Percentiles rank a stretch among this genome's conserved stretches.
Conservation (phyloP, 2,113 vertebrate genomes). For the Erythrolamprus reginae region DNA sequence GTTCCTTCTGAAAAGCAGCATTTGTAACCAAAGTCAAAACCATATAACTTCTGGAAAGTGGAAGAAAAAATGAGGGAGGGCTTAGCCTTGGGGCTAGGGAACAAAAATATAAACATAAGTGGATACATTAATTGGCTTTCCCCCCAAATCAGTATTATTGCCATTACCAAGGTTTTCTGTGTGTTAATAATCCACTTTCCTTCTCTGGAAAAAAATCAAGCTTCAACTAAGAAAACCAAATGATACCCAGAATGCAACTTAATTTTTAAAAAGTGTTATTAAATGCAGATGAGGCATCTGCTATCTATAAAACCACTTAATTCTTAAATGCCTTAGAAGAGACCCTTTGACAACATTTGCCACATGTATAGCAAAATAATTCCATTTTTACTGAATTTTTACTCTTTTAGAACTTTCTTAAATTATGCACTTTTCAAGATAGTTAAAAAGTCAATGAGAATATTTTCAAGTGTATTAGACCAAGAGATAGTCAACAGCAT, state of each 20-base stretch:
- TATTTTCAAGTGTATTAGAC: not conserved
- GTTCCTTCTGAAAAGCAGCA: not conserved
- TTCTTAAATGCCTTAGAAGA: not conserved
- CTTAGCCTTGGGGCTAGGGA: rapidly evolving
- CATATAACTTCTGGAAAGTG: not conserved
- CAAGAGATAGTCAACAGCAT: not conserved
- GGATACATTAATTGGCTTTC: not conserved
- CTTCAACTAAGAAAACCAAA: not conserved
- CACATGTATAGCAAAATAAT: not conserved
- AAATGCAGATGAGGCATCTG: rapidly evolving
- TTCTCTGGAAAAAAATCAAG: not conserved
- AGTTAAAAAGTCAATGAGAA: not conserved
- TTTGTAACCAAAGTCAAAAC: not conserved
- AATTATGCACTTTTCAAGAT: not conserved
- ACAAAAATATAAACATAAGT: not conserved
- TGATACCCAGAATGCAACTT: not conserved
- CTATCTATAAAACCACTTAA: rapidly evolving
- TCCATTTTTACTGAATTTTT: not conserved
- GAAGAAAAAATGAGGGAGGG: not conserved
- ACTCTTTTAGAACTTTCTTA: not conserved
- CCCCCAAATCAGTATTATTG: not conserved
- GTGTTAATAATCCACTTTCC: not conserved
- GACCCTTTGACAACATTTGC: not conserved
- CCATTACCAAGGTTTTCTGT: not conserved
- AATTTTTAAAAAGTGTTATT: not conserved